phyloP scores from a whole-genome alignment of 2,797 vertebrate species.

The Buceros bicornis region DNA sequence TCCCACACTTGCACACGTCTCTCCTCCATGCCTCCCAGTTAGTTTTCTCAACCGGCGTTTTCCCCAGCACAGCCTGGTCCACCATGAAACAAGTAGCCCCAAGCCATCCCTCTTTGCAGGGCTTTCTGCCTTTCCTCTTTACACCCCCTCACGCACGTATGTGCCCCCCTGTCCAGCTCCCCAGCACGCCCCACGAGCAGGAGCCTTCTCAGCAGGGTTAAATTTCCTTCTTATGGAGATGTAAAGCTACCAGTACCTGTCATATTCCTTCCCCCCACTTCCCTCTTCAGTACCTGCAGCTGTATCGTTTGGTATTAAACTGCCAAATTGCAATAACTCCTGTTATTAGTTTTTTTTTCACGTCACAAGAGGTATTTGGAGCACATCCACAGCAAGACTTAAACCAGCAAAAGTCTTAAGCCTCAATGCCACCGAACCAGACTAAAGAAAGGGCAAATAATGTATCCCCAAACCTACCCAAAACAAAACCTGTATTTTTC shows the following conservation, averaged over 20 bases:
- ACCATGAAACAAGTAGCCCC: background rate
- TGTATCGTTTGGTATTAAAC: background rate
- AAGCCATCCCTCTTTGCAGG: background rate
- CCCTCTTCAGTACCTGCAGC: background rate
- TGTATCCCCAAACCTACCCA: background rate
- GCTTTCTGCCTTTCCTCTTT: background rate
- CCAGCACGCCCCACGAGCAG: background rate
- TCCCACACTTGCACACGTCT: background rate
- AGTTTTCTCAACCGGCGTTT: background rate
- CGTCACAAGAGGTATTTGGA: background rate
- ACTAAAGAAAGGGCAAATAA: background rate
- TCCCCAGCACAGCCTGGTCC: background rate
- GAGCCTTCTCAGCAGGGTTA: background rate
- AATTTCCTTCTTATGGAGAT: background rate
- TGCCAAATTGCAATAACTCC: background rate
- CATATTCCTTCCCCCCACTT: background rate
- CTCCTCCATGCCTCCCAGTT: rapidly evolving
- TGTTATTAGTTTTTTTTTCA: background rate
- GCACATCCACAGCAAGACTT: background rate
- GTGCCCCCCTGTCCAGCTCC: background rate
- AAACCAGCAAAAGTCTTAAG: background rate
- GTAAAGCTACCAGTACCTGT: background rate
- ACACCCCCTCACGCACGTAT: background rate
- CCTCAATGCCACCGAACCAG: background rate
- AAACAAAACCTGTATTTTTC: background rate